Percentiles rank a stretch among this genome's conserved stretches.
Conservation (phyloP, 2,113 vertebrate species). For the Ceratotherium simum region DNA sequence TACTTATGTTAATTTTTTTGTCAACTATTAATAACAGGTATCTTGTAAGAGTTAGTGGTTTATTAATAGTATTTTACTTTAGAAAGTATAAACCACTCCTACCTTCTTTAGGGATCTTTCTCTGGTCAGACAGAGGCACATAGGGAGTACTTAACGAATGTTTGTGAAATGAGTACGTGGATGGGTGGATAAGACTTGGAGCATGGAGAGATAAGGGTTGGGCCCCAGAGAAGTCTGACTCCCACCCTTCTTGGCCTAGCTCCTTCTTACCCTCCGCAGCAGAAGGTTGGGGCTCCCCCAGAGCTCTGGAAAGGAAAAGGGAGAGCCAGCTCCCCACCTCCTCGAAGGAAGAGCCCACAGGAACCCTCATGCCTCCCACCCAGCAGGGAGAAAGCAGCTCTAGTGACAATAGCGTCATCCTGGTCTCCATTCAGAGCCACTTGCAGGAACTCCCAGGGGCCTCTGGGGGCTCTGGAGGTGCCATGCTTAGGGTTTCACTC, state of each 20-base stretch:
- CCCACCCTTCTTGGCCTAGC: not conserved
- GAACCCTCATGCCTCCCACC: not conserved
- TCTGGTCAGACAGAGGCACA: not conserved
- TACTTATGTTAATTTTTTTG: not conserved
- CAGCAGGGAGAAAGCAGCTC: not conserved
- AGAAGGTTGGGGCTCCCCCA: not conserved
- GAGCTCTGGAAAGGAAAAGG: not conserved
- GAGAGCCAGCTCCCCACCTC: not conserved
- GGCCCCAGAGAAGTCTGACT: not conserved
- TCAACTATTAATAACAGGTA: not conserved
- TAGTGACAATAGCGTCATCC: too few species aligned
- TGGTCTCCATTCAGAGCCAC: not conserved
- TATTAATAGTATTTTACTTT: conserved; percentile 20
- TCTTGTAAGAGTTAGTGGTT: not conserved
- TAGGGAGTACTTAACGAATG: not conserved
- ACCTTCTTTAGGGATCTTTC: not conserved
- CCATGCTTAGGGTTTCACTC: not conserved
- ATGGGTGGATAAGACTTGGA: not conserved
- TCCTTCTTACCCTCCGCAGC: not conserved
- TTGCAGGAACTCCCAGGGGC: not conserved
- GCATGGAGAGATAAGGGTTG: not conserved
- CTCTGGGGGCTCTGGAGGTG: not conserved
- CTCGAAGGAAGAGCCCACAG: not conserved
- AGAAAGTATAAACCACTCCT: not conserved
- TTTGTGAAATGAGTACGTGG: not conserved